Evolutionary conservation across 2,888 invertebrate species (phyloP).

Genomic region (Heliconius hortense): DNA sequence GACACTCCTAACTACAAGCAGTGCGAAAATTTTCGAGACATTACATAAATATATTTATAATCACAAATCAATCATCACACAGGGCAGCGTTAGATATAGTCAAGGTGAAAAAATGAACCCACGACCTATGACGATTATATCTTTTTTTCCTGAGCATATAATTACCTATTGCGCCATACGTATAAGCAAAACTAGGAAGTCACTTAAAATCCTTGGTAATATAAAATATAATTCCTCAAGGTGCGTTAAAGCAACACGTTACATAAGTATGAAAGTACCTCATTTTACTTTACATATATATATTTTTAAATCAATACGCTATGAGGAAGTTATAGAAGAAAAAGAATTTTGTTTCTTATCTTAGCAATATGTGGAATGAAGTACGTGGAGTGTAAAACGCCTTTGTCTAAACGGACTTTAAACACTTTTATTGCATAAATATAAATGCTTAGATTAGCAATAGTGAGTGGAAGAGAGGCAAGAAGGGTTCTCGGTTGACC

Average conservation of each 20-base stretch:
- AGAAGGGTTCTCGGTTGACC: too few relatives aligned
- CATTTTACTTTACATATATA: neutral
- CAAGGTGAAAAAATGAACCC: neutral
- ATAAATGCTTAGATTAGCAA: too few relatives aligned
- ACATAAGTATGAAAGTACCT: conserved; percentile 9
- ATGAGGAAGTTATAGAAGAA: neutral
- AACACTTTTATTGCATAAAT: too few relatives aligned
- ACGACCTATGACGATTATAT: neutral
- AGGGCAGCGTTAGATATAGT: neutral
- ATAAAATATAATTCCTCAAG: conserved; percentile 17
- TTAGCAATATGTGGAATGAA: too few relatives aligned
- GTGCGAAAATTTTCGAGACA: too few relatives aligned
- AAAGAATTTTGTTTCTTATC: neutral
- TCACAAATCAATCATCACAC: too few relatives aligned
- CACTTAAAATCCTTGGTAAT: conserved; percentile 13
- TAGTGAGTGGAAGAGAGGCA: too few relatives aligned
- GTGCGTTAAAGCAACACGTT: conserved; percentile 10
- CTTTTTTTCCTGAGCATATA: neutral
- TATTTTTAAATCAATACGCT: neutral
- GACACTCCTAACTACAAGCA: neutral
- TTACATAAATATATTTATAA: neutral
- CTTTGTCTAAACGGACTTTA: too few relatives aligned
- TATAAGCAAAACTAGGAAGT: neutral
- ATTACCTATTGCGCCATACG: conserved; percentile 10
- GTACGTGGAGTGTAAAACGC: too few relatives aligned